Evolutionary conservation across 2,888 invertebrate genomes (phyloP), one percentile per base, ranked within the genome.

Genomic region (Seira ritae): DNA sequence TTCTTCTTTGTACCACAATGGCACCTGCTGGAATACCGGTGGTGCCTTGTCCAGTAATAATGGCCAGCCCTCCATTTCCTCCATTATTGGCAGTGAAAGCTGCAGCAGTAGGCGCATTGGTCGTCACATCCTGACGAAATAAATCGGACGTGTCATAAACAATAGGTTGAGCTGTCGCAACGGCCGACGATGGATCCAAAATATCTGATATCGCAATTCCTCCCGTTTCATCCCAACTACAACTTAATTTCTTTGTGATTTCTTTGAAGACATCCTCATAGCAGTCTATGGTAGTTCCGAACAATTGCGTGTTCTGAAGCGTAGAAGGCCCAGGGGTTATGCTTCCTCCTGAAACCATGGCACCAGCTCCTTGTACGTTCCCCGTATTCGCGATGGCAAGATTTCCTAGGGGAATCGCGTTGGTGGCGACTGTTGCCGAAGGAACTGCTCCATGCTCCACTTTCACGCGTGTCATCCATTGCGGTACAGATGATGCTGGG

Each of bases 261-360:
- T 97, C 97, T 91, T 96, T 96, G 91, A 95, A 95, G 94, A 95
- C 95, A 90, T 95, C 95, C 92, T 96, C 95, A 92, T 95, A 94
- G 24, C 85, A 86, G 73, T 86, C 86, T 20, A 85, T 85, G 0
- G 78, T 67, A 8, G 42, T 42, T 10, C 77, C 76, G 3, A 85
- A 73, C 12, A 86, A 50, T 19, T 84, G 82, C 4, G 84, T 75
- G 0, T 72, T 77, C 23, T 80, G 75, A 46, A 72, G 17, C 8
- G 73, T 24, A 0, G 60, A 3, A 12, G 79, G 12, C 1, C 50
- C 6, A 22, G 50, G 17, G 6, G 37, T 4, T n/a, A n/a, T n/a
- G 42, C 6, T 8, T 4, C 65, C 55, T 15, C 66, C 66, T 6
- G 76, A 65, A 2, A 72, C 73, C 46, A 73, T 77, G 24, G 71